Percentiles rank a stretch among this genome's conserved stretches.
phyloP scores from a whole-genome alignment of 2,113 vertebrate genomes.

The Neogale vison region DNA sequence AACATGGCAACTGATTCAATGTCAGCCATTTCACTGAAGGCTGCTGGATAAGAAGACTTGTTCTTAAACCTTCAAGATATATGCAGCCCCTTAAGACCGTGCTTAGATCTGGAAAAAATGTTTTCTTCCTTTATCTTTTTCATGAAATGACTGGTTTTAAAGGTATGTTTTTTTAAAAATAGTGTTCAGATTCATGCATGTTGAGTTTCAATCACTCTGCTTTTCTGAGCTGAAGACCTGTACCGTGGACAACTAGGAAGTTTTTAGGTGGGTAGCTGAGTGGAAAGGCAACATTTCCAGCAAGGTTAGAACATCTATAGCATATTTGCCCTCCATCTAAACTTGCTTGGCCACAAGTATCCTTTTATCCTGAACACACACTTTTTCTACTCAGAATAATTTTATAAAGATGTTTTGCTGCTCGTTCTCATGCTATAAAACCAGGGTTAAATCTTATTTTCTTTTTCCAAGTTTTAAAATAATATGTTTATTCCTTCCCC shows the following conservation, averaged over 20 bases:
- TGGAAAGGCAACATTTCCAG: slow-evolving; percentile 36
- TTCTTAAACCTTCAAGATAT: neutral
- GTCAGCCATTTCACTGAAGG: neutral
- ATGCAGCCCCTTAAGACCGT: neutral
- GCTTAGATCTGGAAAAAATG: neutral
- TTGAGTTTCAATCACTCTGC: slow-evolving; percentile 25
- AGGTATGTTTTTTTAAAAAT: neutral
- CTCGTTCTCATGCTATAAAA: slow-evolving; percentile 19
- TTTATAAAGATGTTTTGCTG: neutral
- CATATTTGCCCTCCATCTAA: neutral
- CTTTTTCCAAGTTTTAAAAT: neutral
- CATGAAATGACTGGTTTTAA: slow-evolving; percentile 19
- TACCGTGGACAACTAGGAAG: neutral
- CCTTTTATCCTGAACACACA: slow-evolving; percentile 21
- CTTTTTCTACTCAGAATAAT: neutral
- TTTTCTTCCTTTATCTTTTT: neutral
- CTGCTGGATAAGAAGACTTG: neutral
- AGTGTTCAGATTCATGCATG: neutral
- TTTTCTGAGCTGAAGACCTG: neutral
- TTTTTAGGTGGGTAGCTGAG: neutral
- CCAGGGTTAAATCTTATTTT: neutral
- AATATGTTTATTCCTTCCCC: neutral
- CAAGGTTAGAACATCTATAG: neutral
- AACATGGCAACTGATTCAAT: neutral
- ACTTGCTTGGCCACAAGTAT: slow-evolving; percentile 4